These are phyloP conservation scores for Pagrus major DNA, from an alignment of 2,113 vertebrate species.

Conservation along the genomic window DNA sequence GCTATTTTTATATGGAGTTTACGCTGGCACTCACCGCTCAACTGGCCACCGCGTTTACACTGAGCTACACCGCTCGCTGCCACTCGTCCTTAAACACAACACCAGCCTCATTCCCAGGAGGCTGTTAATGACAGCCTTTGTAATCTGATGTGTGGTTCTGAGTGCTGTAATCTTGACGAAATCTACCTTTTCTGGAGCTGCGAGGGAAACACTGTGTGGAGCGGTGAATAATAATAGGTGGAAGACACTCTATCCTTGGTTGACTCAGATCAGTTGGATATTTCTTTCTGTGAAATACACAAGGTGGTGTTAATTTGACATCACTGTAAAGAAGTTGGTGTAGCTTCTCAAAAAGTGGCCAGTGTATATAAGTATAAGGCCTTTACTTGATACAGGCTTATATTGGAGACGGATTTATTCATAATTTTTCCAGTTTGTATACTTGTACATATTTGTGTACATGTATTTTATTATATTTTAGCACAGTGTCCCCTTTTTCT, in stretches of 20 bases:
- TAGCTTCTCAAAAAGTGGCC: background rate
- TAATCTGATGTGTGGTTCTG: slow-evolving; percentile 51
- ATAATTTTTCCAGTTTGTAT: background rate
- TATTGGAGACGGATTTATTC: background rate
- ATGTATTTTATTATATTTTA: background rate
- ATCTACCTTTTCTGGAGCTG: slow-evolving; percentile 47
- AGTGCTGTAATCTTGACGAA: slow-evolving; percentile 62
- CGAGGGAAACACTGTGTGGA: slow-evolving; percentile 44
- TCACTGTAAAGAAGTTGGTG: background rate
- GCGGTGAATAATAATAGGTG: slow-evolving; percentile 24
- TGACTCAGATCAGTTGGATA: slow-evolving; percentile 7
- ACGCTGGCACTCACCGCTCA: slow-evolving; percentile 59
- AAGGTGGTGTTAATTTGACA: background rate
- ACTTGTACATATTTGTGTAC: too few species aligned
- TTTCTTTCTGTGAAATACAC: background rate
- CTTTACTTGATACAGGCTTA: background rate
- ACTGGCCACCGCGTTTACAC: slow-evolving; percentile 48
- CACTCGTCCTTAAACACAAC: slow-evolving; percentile 38
- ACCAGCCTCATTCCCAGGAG: slow-evolving; percentile 47
- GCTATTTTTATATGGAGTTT: slow-evolving; percentile 76
- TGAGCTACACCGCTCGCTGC: slow-evolving; percentile 31
- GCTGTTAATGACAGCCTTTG: slow-evolving; percentile 58
- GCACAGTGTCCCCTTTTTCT: background rate
- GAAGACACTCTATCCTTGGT: slow-evolving; percentile 18
- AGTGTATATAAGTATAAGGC: background rate